Evolutionary conservation across 2,888 invertebrate species (phyloP), one percentile per base, ranked within the genome.

Genomic region (Melanophora roralis): DNA sequence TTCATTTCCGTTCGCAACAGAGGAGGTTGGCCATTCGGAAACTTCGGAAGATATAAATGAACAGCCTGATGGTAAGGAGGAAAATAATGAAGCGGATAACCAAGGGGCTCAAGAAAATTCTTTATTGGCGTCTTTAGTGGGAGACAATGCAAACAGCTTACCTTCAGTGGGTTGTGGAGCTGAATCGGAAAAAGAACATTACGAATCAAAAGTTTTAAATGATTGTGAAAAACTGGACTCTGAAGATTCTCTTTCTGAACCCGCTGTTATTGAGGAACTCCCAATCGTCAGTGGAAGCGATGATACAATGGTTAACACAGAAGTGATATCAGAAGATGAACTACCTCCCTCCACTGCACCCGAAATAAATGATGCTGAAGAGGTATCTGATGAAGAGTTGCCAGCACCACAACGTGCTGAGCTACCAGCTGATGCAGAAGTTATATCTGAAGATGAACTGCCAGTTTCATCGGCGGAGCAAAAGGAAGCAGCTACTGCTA

Each of bases 281-380:
- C 85, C 87, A 36, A 87, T 86, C 60, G 84, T 82, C 34, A 87
- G 85, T 23, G 84, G 84, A 14, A 89, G 89, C 72, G 85, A 88
- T 84, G 88, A 88, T 7, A 89, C 87, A 14, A 94, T 95, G 83
- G 94, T 94, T 59, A 95, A 96, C 87, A 95, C 95, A 0, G 96
- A 96, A 90, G 94, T 95, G 71, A 95, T 96, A 47, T 96, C 95
- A 0, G 96, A 96, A 88, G 96, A 96, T 89, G 96, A 96, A 88
- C 86, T 95, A 32, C 95, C 95, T 0, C 91, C 91, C 34, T 93
- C 94, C 1, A 92, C 93, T 84, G 93, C 94, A 82, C 94, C 94
- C 7, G 95, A 95, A 90, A 93, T 95, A 45, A 94, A 95, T 80
- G 95, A 96, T 91, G 95, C 95, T 1, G 96, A 96, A 88, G 95